Percentiles rank a stretch among this genome's conserved stretches.
Conservation (phyloP, 2,888 invertebrate genomes). For the Mechanitis mazaeus region DNA sequence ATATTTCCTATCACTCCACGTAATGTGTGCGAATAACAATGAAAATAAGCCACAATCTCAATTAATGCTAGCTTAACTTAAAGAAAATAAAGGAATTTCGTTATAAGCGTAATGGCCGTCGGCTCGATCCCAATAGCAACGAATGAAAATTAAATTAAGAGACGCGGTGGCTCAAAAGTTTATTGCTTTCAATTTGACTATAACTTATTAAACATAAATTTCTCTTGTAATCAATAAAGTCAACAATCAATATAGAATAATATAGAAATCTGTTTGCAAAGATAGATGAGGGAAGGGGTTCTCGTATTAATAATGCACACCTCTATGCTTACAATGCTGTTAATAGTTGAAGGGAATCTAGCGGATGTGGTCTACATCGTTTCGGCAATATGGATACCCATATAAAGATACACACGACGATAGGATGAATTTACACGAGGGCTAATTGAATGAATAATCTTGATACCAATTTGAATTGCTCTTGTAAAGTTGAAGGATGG, state of each 20-base stretch:
- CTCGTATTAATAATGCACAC: conserved; percentile 39
- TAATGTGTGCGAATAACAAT: conserved; percentile 28
- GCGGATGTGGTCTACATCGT: conserved; percentile 13
- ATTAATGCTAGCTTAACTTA: no score
- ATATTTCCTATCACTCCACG: background rate
- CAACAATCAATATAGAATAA: conserved; percentile 25
- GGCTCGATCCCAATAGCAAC: no score
- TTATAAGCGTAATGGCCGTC: no score
- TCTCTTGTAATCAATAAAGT: conserved; percentile 3
- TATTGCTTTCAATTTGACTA: no score
- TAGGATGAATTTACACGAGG: background rate
- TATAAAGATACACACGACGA: background rate
- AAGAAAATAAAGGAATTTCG: no score
- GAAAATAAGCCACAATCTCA: no score
- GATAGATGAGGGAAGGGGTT: conserved; percentile 28
- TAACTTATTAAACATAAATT: no score
- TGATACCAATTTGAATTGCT: background rate
- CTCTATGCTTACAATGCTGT: conserved; percentile 36
- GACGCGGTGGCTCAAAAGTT: no score
- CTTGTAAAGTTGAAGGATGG: background rate
- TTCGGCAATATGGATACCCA: conserved; percentile 1
- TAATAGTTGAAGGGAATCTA: conserved; percentile 44
- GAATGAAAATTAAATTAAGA: no score
- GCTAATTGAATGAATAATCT: background rate
- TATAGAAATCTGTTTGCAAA: conserved; percentile 30